These are phyloP conservation scores for Forbesichthys agassizii DNA, from an alignment of 2,113 vertebrate genomes.

Conservation along the genomic window DNA sequence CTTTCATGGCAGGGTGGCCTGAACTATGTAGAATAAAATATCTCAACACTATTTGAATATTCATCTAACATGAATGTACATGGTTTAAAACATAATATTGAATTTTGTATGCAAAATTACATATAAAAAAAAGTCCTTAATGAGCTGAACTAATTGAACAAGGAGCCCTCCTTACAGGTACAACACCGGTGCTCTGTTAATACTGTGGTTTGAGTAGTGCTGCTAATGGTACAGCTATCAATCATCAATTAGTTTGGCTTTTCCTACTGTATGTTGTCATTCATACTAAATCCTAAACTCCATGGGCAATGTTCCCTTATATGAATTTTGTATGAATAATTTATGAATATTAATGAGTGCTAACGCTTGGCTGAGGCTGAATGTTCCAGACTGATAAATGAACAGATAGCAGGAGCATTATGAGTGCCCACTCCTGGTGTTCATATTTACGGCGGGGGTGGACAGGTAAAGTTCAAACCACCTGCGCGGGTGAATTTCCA, in stretches of 20 bases:
- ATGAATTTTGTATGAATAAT: constrained; percentile 60
- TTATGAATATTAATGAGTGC: constrained; percentile 68
- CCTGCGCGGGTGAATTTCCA: constrained; percentile 50
- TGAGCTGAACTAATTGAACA: too few species aligned
- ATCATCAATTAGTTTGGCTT: constrained; percentile 66
- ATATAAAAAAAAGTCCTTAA: too few species aligned
- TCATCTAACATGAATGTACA: too few species aligned
- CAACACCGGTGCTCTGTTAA: constrained; percentile 17
- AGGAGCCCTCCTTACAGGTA: too few species aligned
- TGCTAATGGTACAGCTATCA: constrained; percentile 59
- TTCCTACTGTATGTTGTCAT: constrained; percentile 38
- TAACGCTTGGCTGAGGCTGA: constrained; percentile 50
- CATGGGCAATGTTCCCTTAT: constrained; percentile 55
- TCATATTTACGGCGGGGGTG: constrained; percentile 56
- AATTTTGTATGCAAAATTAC: too few species aligned
- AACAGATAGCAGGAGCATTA: constrained; percentile 67
- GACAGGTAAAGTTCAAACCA: background rate
- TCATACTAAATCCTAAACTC: constrained; percentile 53
- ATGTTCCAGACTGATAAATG: constrained; percentile 68
- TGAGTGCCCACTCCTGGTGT: constrained; percentile 59
- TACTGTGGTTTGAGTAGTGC: constrained; percentile 21
- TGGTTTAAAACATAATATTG: too few species aligned
- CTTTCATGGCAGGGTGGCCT: too few species aligned
- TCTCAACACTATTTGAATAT: too few species aligned
- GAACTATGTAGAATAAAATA: too few species aligned